These are phyloP conservation scores for Raja brachyura DNA, from an alignment of 2,113 vertebrate species.

Conservation along the genomic window DNA sequence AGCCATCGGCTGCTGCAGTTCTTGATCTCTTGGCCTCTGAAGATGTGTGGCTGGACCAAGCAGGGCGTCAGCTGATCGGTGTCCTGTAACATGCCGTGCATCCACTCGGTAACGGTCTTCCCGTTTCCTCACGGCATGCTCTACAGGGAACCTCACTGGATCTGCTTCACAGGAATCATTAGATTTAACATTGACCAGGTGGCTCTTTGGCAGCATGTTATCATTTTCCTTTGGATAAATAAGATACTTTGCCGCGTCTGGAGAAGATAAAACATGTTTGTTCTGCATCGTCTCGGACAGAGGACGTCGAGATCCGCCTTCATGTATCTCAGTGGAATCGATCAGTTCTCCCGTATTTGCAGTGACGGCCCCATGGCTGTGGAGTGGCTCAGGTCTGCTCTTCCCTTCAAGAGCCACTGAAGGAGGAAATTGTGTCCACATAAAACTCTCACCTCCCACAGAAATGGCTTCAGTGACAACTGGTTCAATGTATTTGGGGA, in stretches of 20 bases:
- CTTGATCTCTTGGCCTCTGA: neutral
- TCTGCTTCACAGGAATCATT: neutral
- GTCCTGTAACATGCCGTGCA: neutral
- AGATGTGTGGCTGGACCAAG: no score
- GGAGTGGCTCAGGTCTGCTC: neutral
- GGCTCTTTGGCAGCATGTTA: neutral
- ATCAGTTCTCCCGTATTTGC: neutral
- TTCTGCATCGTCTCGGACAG: neutral
- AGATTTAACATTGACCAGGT: neutral
- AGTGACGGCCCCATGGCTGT: neutral
- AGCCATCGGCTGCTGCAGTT: neutral
- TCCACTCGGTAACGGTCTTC: neutral
- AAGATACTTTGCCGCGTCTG: neutral
- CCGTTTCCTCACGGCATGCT: neutral
- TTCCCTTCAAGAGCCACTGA: neutral
- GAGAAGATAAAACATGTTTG: neutral
- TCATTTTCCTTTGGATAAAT: neutral
- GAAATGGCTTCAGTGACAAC: neutral
- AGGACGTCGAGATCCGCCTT: neutral
- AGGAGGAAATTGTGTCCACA: slow-evolving; percentile 21
- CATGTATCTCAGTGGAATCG: neutral
- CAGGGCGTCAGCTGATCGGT: neutral
- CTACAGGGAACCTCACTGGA: neutral
- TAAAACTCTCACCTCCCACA: neutral
- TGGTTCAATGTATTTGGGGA: neutral